A percentile compares a stretch with the other conserved stretches of the same genome.
Conservation (phyloP, 2,113 vertebrate species). For the Peucedramus taeniatus region DNA sequence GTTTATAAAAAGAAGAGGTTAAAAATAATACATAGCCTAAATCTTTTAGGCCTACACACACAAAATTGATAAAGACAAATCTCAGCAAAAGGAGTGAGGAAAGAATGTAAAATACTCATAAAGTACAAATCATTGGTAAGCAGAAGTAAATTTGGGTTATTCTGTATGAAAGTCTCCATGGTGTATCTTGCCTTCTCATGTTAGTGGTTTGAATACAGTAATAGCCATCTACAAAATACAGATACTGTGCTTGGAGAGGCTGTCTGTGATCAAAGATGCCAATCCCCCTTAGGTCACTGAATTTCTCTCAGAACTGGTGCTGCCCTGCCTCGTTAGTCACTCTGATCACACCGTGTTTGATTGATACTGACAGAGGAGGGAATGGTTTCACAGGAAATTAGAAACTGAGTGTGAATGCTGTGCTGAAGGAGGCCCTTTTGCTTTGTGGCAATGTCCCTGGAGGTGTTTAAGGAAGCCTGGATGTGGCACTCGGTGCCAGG, state of each 20-base stretch:
- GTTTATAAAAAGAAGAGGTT: background rate
- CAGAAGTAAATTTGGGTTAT: background rate
- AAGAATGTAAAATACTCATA: background rate
- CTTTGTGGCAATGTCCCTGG: background rate
- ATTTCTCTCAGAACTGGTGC: background rate
- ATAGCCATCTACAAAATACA: background rate
- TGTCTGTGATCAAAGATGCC: background rate
- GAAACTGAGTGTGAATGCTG: background rate
- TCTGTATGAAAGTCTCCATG: background rate
- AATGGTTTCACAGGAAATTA: background rate
- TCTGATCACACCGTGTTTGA: background rate
- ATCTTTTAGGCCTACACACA: rapidly evolving
- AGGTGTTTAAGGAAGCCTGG: background rate
- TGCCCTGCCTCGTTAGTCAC: background rate
- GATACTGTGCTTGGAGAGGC: background rate
- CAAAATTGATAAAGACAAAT: background rate
- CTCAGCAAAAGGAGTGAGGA: background rate
- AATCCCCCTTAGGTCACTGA: background rate
- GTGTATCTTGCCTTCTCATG: background rate
- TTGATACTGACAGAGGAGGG: background rate
- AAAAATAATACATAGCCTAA: background rate
- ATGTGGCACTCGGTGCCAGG: background rate
- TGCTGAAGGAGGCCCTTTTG: background rate
- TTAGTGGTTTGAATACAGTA: background rate
- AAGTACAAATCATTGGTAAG: background rate